Conservation (phyloP, 2,113 vertebrate genomes). For the Melanostigma gelatinosum region DNA sequence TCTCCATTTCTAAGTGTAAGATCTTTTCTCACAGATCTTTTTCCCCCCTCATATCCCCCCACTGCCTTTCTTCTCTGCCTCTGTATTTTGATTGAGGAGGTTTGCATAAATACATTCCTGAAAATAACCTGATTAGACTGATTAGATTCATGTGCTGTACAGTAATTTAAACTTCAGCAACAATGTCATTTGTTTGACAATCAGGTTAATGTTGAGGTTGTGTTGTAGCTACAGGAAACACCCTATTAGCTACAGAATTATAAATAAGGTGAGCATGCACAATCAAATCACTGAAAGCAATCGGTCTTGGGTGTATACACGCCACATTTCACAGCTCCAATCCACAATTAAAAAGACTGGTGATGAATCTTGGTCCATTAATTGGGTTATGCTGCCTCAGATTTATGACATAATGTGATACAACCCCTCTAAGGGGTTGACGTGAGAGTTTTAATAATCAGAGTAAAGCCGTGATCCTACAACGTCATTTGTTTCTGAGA, state of each 20-base stretch:
- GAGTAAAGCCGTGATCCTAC: slow-evolving; percentile 1
- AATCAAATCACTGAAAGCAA: slow-evolving; percentile 45
- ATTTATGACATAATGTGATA: slow-evolving; percentile 59
- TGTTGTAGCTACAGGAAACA: slow-evolving; percentile 53
- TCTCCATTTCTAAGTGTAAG: slow-evolving; percentile 45
- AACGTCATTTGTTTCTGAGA: background rate
- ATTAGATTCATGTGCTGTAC: slow-evolving; percentile 54
- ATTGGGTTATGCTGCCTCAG: slow-evolving; percentile 54
- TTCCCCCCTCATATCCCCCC: slow-evolving; percentile 29
- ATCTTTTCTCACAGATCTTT: slow-evolving; percentile 52
- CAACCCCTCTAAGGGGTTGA: slow-evolving; percentile 55
- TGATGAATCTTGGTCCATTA: slow-evolving; percentile 54
- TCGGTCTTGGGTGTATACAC: slow-evolving; percentile 31
- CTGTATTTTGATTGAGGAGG: slow-evolving; percentile 11
- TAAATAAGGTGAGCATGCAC: slow-evolving; percentile 55
- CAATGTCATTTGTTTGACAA: slow-evolving; percentile 48
- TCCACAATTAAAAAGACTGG: slow-evolving; percentile 59
- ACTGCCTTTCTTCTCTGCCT: slow-evolving; percentile 14
- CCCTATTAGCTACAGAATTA: slow-evolving; percentile 55
- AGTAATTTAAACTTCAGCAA: slow-evolving; percentile 42
- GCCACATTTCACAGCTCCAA: slow-evolving; percentile 48
- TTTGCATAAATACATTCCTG: slow-evolving; percentile 57
- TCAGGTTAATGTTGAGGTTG: slow-evolving; percentile 37
- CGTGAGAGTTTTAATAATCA: slow-evolving; percentile 57
- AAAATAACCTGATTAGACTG: slow-evolving; percentile 52